These are phyloP conservation scores for Poecilia gillii DNA, from an alignment of 2,797 vertebrate genomes.

Conservation along the genomic window DNA sequence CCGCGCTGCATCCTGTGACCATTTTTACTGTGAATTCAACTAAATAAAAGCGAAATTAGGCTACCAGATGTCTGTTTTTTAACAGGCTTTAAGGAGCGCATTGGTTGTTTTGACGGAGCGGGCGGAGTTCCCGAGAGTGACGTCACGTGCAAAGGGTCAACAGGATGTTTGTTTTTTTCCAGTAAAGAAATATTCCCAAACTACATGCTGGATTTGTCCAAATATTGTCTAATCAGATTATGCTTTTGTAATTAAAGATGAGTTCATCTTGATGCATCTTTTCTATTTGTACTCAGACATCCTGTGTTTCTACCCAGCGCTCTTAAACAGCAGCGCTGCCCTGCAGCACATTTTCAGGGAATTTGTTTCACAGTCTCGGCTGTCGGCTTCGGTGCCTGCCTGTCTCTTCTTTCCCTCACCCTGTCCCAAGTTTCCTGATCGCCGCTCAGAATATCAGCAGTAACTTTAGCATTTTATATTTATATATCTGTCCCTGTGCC, in stretches of 20 bases:
- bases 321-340: background rate
- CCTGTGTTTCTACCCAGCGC: background rate
- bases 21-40: too few species aligned
- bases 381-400: slow-evolving; percentile 38
- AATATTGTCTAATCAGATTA: background rate
- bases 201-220: background rate
- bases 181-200: background rate
- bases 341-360: slow-evolving; percentile 31
- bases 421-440: slow-evolving; percentile 4
- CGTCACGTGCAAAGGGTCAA: too few species aligned
- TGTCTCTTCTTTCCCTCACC: slow-evolving; percentile 28
- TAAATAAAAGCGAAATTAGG: too few species aligned
- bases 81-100: too few species aligned
- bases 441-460: slow-evolving; percentile 38
- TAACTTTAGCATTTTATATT: slow-evolving; percentile 45
- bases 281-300: background rate
- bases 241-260: background rate
- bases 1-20: too few species aligned
- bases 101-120: too few species aligned
- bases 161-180: background rate
- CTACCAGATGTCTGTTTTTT: too few species aligned
- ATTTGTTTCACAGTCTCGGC: slow-evolving; percentile 35
- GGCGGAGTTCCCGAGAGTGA: too few species aligned
- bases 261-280: background rate
- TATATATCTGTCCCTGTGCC: slow-evolving; percentile 23